phyloP scores from a whole-genome alignment of 2,888 invertebrate species.

The Tetanocera ferruginea region DNA sequence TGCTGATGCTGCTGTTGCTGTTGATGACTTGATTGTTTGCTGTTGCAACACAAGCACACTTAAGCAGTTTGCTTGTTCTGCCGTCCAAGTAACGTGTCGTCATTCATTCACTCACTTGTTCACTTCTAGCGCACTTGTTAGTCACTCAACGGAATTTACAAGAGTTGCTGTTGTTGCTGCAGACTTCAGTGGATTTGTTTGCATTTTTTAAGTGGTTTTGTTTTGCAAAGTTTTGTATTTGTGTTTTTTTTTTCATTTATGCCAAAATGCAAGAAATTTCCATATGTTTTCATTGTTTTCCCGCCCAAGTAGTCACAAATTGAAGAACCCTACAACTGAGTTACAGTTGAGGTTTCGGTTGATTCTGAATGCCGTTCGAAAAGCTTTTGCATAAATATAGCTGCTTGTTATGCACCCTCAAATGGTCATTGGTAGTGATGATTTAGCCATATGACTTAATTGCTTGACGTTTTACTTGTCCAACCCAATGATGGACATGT shows the following conservation, averaged over 20 bases:
- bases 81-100: background rate
- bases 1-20: background rate
- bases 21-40: constrained; percentile 20
- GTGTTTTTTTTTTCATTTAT: background rate
- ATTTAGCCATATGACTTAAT: constrained; percentile 12
- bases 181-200: background rate
- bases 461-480: constrained; percentile 17
- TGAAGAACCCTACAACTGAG: background rate
- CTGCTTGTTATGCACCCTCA: constrained; percentile 19
- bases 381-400: background rate
- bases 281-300: constrained; percentile 15
- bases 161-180: background rate
- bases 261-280: constrained; percentile 15
- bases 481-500: constrained; percentile 18
- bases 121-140: constrained; percentile 19
- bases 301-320: background rate
- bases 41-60: background rate
- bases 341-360: background rate
- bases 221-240: background rate
- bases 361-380: background rate
- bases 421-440: constrained; percentile 23
- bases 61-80: too few relatives aligned
- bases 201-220: background rate
- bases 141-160: constrained; percentile 1
- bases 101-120: constrained; percentile 12